Conservation (phyloP, 1,140 invertebrate genomes). For the Drosophila malerkotliana region DNA sequence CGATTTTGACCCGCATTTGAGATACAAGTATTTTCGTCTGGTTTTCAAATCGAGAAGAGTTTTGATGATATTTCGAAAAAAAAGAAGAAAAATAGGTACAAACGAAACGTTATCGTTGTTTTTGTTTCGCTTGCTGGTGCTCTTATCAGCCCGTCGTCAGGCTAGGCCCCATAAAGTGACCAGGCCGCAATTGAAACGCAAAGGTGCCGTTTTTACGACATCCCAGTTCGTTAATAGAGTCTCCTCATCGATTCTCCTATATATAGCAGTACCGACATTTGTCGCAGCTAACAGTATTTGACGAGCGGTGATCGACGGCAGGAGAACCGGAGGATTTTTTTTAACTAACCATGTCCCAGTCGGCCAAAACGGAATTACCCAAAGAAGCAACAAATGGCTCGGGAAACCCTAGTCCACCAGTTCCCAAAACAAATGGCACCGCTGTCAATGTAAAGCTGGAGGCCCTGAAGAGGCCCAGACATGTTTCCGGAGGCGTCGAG, state of each 20-base stretch:
- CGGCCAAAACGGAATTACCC: slow-evolving; percentile 38
- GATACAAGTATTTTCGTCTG: slow-evolving; percentile 4
- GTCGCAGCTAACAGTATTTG: slow-evolving; percentile 44
- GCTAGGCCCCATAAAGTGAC: slow-evolving; percentile 63
- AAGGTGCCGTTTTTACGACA: slow-evolving; percentile 69
- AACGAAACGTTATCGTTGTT: slow-evolving; percentile 58
- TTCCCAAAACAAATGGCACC: slow-evolving; percentile 15
- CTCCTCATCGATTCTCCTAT: slow-evolving; percentile 47
- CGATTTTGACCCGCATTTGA: slow-evolving; percentile 26
- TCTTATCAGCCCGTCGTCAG: slow-evolving; percentile 64
- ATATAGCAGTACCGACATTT: slow-evolving; percentile 50
- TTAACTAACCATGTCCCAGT: slow-evolving; percentile 42
- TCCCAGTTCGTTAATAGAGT: slow-evolving; percentile 24
- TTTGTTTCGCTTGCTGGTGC: slow-evolving; percentile 22
- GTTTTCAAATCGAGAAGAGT: slow-evolving; percentile 12
- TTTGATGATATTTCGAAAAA: slow-evolving; percentile 49
- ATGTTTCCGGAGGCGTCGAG: slow-evolving; percentile 52
- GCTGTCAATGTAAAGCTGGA: slow-evolving; percentile 16
- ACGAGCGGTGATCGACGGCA: slow-evolving; percentile 18
- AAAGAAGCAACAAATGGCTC: slow-evolving; percentile 30
- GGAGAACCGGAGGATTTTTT: background rate
- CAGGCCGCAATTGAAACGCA: slow-evolving; percentile 51
- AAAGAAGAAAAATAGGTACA: slow-evolving; percentile 2
- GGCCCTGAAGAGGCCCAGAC: slow-evolving; percentile 11
- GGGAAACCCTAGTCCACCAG: background rate